Evolutionary conservation across 2,113 vertebrate genomes (phyloP).

Genomic region (Girardinichthys multiradiatus): DNA sequence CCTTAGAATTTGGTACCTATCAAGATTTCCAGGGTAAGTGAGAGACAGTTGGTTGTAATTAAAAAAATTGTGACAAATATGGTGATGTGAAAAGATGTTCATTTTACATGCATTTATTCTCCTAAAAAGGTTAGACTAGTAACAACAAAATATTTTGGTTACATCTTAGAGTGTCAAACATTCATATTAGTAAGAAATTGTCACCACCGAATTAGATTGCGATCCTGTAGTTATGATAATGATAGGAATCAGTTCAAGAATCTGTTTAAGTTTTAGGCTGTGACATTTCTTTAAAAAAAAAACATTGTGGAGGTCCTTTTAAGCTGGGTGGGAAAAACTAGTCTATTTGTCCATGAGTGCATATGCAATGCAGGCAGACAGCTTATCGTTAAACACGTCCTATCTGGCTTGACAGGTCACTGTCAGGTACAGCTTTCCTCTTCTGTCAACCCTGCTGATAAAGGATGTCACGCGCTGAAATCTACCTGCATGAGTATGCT

Average conservation of each 20-base stretch:
- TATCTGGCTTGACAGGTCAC: constrained; percentile 79
- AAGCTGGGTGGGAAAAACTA: constrained; percentile 32
- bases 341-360: constrained; percentile 20
- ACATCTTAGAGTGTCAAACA: not conserved
- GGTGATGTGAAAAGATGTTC: too few species aligned
- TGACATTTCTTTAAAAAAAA: constrained; percentile 70
- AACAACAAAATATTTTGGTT: too few species aligned
- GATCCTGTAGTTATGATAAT: not conserved
- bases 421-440: constrained; percentile 78
- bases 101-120: too few species aligned
- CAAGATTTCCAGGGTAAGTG: too few species aligned
- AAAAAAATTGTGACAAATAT: too few species aligned
- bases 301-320: constrained; percentile 65
- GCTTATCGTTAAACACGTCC: constrained; percentile 80
- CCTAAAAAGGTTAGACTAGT: too few species aligned
- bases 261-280: constrained; percentile 41
- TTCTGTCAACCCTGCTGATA: constrained; percentile 70
- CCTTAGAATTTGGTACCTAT: too few species aligned
- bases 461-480: constrained; percentile 71
- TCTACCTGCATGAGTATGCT: constrained; percentile 77
- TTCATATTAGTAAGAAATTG: not conserved
- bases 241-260: constrained; percentile 44
- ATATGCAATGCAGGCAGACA: constrained; percentile 70
- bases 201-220: not conserved
- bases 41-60: too few species aligned